Evolutionary conservation across 2,113 vertebrate genomes (phyloP).

Genomic region (Crotophaga sulcirostris): DNA sequence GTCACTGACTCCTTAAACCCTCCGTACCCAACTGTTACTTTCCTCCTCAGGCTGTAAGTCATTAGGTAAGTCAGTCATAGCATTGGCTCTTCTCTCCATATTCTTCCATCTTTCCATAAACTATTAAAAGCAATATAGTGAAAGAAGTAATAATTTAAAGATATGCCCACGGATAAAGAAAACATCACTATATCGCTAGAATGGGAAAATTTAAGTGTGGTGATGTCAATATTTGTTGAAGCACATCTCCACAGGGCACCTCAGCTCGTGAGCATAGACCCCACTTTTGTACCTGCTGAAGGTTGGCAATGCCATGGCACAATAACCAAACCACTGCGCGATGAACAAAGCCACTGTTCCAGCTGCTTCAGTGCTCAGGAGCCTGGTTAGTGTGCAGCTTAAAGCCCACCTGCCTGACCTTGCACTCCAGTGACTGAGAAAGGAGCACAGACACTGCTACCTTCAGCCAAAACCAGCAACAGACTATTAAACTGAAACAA

Average conservation of each 20-base stretch:
- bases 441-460: fast-evolving
- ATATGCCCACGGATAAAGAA: not conserved
- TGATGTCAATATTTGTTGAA: not conserved
- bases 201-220: not conserved
- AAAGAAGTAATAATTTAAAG: not conserved
- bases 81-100: not conserved
- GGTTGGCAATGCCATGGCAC: not conserved
- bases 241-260: too few species aligned
- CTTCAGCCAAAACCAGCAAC: not conserved
- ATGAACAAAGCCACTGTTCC: not conserved
- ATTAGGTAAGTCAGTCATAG: not conserved
- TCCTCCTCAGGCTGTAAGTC: not conserved
- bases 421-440: not conserved
- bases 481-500: not conserved
- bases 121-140: not conserved
- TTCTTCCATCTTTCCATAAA: not conserved
- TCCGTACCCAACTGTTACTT: not conserved
- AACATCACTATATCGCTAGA: not conserved
- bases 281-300: not conserved
- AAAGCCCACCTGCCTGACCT: not conserved
- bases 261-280: not conserved
- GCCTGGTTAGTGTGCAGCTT: not conserved
- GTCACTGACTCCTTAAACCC: not conserved
- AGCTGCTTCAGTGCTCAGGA: not conserved
- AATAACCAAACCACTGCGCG: fast-evolving